A percentile compares a stretch with the other conserved stretches of the same genome.
phyloP scores from a whole-genome alignment of 1,140 invertebrate genomes.

The Drosophila lini region DNA sequence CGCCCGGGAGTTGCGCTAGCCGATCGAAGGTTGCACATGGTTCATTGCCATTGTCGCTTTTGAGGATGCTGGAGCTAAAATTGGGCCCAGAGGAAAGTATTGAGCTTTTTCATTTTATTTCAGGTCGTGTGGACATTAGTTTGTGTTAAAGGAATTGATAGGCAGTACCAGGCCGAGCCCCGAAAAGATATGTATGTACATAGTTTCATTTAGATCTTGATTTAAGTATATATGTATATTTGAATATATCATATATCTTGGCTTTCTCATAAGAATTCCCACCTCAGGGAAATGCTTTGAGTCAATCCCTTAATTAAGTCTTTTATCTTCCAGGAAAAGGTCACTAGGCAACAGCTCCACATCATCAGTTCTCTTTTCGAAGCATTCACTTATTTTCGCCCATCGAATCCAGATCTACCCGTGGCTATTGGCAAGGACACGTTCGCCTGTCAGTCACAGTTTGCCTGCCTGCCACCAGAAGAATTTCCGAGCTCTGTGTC shows the following conservation, averaged over 20 bases:
- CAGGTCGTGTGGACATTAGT: background rate
- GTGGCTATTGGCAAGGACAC: slow-evolving; percentile 25
- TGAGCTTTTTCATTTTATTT: background rate
- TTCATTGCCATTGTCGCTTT: background rate
- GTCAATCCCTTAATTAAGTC: slow-evolving; percentile 13
- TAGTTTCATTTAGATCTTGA: background rate
- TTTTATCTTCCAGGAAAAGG: background rate
- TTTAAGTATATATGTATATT: background rate
- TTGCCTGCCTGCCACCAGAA: slow-evolving; percentile 13
- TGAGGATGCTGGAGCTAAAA: background rate
- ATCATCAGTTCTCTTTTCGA: slow-evolving; percentile 4
- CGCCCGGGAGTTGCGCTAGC: slow-evolving; percentile 23
- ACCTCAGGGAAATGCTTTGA: slow-evolving; percentile 4
- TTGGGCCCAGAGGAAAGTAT: background rate
- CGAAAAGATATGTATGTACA: background rate
- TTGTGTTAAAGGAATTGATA: too few relatives aligned
- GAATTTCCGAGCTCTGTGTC: slow-evolving; percentile 66
- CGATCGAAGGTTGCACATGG: slow-evolving; percentile 29
- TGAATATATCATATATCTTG: background rate
- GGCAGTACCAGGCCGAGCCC: too few relatives aligned
- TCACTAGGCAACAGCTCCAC: background rate
- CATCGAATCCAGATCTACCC: background rate
- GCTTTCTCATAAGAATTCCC: too few relatives aligned
- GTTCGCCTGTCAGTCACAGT: slow-evolving; percentile 17
- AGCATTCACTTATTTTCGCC: slow-evolving; percentile 10